Evolutionary conservation across 2,113 vertebrate genomes (phyloP).

Genomic region (Percina caprodes): DNA sequence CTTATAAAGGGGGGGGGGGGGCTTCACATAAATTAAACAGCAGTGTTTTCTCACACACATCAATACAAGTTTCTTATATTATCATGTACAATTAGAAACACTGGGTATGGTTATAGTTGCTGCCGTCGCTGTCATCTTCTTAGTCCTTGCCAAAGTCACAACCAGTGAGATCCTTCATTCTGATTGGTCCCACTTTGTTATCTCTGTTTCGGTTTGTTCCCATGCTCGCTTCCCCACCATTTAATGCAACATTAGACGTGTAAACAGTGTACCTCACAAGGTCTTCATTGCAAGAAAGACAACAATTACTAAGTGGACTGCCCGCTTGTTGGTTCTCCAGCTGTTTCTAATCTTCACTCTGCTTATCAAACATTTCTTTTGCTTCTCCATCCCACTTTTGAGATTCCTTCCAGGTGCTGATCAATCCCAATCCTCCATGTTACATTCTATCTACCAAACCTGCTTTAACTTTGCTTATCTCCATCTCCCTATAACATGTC

Average conservation of each 20-base stretch:
- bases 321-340: background rate
- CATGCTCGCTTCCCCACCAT: background rate
- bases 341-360: background rate
- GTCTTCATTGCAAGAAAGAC: conserved; percentile 20
- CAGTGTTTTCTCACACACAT: conserved; percentile 54
- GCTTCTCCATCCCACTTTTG: background rate
- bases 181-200: conserved; percentile 25
- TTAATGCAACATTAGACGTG: conserved; percentile 25
- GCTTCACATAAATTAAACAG: conserved; percentile 44
- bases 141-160: background rate
- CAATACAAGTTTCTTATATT: conserved; percentile 40
- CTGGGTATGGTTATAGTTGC: conserved; percentile 32
- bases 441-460: background rate
- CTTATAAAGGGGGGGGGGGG: conserved; percentile 15
- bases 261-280: conserved; percentile 52
- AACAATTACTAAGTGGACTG: conserved; percentile 5
- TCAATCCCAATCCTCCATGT: background rate
- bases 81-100: conserved; percentile 70
- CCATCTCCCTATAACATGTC: background rate
- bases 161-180: conserved; percentile 24
- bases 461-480: background rate
- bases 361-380: background rate
- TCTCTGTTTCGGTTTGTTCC: conserved; percentile 8
- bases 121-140: background rate
- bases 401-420: background rate